Conservation (phyloP, 2,888 invertebrate genomes). For the Bugula neritina region DNA sequence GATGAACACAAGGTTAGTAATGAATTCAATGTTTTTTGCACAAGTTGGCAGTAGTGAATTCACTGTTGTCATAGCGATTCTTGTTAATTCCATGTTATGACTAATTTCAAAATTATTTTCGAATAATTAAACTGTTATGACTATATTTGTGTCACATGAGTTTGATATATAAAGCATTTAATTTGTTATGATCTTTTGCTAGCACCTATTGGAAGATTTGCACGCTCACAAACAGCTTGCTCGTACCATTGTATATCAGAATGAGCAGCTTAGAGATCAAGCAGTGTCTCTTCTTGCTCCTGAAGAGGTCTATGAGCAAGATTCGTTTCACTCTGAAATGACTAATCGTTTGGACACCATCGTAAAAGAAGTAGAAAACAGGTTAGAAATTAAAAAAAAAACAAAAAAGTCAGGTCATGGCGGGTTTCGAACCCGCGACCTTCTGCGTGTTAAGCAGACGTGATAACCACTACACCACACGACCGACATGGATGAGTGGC, state of each 20-base stretch:
- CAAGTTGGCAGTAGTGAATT: no score
- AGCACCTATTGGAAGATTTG: constrained; percentile 83
- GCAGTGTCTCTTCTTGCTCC: constrained; percentile 86
- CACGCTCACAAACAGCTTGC: constrained; percentile 79
- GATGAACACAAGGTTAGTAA: constrained; percentile 42
- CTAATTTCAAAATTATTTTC: no score
- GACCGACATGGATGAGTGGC: constrained; percentile 1
- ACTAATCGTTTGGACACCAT: not conserved
- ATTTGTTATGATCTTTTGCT: no score
- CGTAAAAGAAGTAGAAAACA: constrained; percentile 14
- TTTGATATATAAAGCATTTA: no score
- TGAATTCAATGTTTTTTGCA: no score
- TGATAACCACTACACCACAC: constrained; percentile 19
- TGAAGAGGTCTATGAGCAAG: constrained; percentile 65
- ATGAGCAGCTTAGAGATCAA: constrained; percentile 79
- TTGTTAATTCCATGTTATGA: no score
- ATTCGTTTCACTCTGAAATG: constrained; percentile 7
- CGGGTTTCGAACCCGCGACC: constrained; percentile 27
- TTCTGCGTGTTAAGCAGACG: constrained; percentile 22
- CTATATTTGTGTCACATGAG: no score
- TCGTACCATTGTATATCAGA: constrained; percentile 78
- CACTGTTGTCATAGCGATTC: no score
- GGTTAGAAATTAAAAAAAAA: not conserved
- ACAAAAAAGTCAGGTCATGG: constrained; percentile 14
- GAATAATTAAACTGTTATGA: constrained; percentile 27